A percentile compares a stretch with the other conserved stretches of the same genome.
Evolutionary conservation across 2,797 vertebrate species (phyloP).

Genomic region (Picus viridis): DNA sequence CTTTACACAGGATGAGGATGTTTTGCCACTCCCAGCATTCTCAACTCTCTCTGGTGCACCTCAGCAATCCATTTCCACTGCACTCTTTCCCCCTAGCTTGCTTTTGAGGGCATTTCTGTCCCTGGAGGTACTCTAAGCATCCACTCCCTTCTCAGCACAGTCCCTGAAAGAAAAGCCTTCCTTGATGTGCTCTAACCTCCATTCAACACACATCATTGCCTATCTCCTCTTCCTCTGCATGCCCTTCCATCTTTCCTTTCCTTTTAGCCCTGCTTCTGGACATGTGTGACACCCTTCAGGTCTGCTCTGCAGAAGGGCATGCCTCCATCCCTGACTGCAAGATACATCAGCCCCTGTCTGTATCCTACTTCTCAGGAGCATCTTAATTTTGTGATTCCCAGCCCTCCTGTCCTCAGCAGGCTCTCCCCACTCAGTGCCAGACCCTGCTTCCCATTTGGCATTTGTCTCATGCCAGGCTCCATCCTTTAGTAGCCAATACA

Average conservation of each 20-base stretch:
- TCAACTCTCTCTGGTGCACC: not conserved
- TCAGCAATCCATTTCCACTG: not conserved
- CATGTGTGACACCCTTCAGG: accelerated
- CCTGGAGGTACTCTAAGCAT: not conserved
- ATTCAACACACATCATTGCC: not conserved
- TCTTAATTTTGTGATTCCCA: not conserved
- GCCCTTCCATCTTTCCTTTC: not conserved
- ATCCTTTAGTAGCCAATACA: not conserved
- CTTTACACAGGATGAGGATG: not conserved
- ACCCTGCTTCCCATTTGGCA: not conserved
- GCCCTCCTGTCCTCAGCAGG: not conserved
- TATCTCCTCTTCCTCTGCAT: not conserved
- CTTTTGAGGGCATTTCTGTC: not conserved
- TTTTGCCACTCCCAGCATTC: not conserved
- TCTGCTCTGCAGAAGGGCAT: not conserved
- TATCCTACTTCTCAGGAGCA: not conserved
- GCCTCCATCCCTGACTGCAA: not conserved
- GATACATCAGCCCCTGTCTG: not conserved
- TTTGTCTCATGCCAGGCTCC: not conserved
- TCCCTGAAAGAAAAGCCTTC: not conserved
- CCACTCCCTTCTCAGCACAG: not conserved
- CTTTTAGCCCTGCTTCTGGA: not conserved
- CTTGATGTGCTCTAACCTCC: not conserved
- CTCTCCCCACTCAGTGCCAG: not conserved
- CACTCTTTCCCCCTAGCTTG: not conserved